Base-by-base conservation (phyloP, 2,888 invertebrate genomes). In the Glyphotaelius pellucidus region DNA sequence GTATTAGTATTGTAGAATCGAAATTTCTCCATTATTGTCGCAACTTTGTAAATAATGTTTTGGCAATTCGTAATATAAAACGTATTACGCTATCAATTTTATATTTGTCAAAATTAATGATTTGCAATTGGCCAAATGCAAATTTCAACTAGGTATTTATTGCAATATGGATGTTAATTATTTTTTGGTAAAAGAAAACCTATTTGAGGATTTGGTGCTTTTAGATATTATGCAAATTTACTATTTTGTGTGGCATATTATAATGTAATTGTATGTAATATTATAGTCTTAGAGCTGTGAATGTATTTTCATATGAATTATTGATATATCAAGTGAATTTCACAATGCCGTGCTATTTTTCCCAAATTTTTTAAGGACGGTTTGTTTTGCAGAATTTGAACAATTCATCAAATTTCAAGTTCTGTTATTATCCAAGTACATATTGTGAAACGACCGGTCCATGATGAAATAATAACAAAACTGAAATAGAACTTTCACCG, bases 201-300 rank as follows among this genome's bases (percentile, higher is more conserved):
- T 19, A 25, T 83, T 67, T 67, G 80, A 90, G 19, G 83, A 88
- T 81, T 90, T 88, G 92, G 92, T 92, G 92, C 92, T 92, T 92
- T 90, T 90, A 90, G 42, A 81, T 81, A 90, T 90, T 89, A 89
- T 32, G 9, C 80, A n/a, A 30, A 38, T 89, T 89, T 90, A 87
- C 91, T 81, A 91, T 89, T 89, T 89, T 89, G 31, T 90, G 92
- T 92, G 92, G 91, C 91, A 92, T 92, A 92, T 91, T 92, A 90
- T 81, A 87, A 90, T 91, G 84, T 92, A 92, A 88, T 89, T 67
- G 32, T 89, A 88, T 86, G 67, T 88, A 32, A 80, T 35, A 89
- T 47, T 35, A 30, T 86, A 81, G 81, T 84, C 35, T 90, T 67
- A 85, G 9, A 80, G 42, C 81, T 90, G n/a, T 80, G 35, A 67